Evolutionary conservation across 2,113 vertebrate species (phyloP).

Genomic region (Ochotona curzoniae): DNA sequence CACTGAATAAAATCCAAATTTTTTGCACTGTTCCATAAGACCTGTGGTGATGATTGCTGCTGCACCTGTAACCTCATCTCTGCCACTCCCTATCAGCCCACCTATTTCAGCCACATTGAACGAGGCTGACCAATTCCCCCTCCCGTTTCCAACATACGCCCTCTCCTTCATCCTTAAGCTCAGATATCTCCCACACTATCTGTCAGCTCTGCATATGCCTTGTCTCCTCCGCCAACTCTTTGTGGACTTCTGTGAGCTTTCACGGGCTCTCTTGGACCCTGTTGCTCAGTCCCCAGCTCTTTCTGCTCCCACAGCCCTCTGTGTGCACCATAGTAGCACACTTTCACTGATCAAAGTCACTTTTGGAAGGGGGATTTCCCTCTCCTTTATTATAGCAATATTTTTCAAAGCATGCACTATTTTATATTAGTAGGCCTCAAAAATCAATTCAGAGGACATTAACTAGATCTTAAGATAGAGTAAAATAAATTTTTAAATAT

Average conservation of each 20-base stretch:
- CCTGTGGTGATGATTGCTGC: not conserved
- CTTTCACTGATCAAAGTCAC: not conserved
- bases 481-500: slow-evolving; percentile 11
- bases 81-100: not conserved
- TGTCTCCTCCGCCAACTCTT: not conserved
- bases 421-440: not conserved
- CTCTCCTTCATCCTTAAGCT: not conserved
- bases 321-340: not conserved
- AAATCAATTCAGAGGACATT: not conserved
- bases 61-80: not conserved
- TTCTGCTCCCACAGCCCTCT: not conserved
- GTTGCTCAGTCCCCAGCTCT: not conserved
- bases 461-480: not conserved
- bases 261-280: not conserved
- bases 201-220: not conserved
- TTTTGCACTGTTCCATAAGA: not conserved
- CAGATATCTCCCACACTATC: not conserved
- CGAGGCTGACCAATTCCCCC: too few species aligned
- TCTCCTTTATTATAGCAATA: not conserved
- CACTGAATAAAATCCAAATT: not conserved
- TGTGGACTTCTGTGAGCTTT: not conserved
- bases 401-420: slow-evolving; percentile 11
- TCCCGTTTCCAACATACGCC: not conserved
- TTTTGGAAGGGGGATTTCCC: not conserved
- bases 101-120: not conserved